These are phyloP conservation scores for Sarcophilus harrisii DNA, from an alignment of 2,797 vertebrate genomes.

Conservation along the genomic window DNA sequence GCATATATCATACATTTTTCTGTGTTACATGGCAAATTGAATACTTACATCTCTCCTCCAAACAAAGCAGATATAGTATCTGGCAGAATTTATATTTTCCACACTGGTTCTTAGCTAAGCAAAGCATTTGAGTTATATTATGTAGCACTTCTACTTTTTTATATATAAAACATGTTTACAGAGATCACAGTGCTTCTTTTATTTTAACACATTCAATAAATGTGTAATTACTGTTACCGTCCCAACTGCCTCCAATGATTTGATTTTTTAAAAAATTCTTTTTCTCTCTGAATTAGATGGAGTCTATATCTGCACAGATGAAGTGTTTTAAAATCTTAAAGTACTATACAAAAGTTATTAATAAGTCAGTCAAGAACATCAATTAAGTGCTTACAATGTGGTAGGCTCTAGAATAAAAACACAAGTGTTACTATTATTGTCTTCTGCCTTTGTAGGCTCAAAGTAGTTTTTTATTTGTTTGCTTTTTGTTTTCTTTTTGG, in stretches of 20 bases:
- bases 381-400: not conserved
- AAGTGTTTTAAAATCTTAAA: not conserved
- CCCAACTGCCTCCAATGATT: slow-evolving; percentile 23
- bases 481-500: not conserved
- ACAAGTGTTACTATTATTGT: not conserved
- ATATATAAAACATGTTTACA: slow-evolving; percentile 57
- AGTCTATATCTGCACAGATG: not conserved
- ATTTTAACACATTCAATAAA: slow-evolving; percentile 56
- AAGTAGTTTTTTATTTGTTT: too few species aligned
- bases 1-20: slow-evolving; percentile 75
- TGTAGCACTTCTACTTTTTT: slow-evolving; percentile 49
- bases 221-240: not conserved
- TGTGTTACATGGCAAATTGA: slow-evolving; percentile 76
- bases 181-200: slow-evolving; percentile 32
- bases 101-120: slow-evolving; percentile 62
- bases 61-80: slow-evolving; percentile 80
- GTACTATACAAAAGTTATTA: not conserved
- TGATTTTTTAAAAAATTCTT: slow-evolving; percentile 12
- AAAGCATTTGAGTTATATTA: slow-evolving; percentile 63
- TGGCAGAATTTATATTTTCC: slow-evolving; percentile 71
- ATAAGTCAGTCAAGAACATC: not conserved
- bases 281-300: slow-evolving; percentile 32
- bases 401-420: not conserved
- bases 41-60: slow-evolving; percentile 80
- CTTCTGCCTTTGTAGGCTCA: not conserved